phyloP scores from a whole-genome alignment of 2,888 invertebrate species.

The Cephus pulcher region DNA sequence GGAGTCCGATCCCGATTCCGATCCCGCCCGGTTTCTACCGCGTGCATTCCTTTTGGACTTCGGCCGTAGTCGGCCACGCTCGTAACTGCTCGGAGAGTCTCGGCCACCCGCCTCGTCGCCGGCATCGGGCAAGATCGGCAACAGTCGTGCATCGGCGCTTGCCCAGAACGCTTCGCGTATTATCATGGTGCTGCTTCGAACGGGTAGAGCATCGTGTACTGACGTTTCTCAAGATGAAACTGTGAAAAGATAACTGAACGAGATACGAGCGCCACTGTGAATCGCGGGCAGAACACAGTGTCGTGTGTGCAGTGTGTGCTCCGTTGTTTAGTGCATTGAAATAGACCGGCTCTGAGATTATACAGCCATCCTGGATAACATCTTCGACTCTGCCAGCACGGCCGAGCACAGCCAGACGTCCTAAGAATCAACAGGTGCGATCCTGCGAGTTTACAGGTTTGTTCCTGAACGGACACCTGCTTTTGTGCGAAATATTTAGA shows the following conservation, averaged over 20 bases:
- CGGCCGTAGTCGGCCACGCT: not conserved
- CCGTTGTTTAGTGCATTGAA: not conserved
- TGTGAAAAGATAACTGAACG: conserved; percentile 4
- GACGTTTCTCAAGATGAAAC: conserved; percentile 6
- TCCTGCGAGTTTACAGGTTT: conserved; percentile 52
- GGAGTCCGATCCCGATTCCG: conserved; percentile 61
- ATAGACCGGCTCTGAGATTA: not conserved
- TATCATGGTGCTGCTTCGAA: conserved; percentile 4
- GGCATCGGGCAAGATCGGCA: conserved; percentile 43
- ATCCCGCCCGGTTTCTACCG: conserved; percentile 62
- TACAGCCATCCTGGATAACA: not conserved
- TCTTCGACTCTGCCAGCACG: conserved; percentile 22
- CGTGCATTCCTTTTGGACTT: conserved; percentile 55
- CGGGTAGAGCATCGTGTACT: not conserved
- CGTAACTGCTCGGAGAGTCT: conserved; percentile 12
- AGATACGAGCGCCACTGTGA: not conserved
- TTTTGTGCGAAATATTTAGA: not conserved
- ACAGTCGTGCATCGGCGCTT: conserved; percentile 58
- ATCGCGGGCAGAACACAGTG: not conserved
- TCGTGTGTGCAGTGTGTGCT: conserved; percentile 14
- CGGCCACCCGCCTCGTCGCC: conserved; percentile 33
- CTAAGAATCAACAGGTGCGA: conserved; percentile 60
- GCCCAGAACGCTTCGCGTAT: conserved; percentile 34
- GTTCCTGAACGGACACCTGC: conserved; percentile 10
- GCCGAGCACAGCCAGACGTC: conserved; percentile 11